Percentiles rank a stretch among this genome's conserved stretches.
phyloP scores from a whole-genome alignment of 2,888 invertebrate species.

The Leptopilina drosophilae region DNA sequence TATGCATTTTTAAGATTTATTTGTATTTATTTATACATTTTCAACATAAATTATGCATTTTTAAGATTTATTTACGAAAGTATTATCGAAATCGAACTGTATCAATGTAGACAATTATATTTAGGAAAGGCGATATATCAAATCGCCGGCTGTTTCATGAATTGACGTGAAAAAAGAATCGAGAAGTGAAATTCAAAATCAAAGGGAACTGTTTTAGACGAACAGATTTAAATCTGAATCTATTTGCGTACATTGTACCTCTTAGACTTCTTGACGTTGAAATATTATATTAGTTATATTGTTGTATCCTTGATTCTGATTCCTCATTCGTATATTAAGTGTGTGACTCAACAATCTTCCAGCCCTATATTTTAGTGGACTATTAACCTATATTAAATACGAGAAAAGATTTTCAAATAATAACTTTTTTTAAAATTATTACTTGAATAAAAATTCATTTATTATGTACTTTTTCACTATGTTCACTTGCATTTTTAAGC shows the following conservation, averaged over 20 bases:
- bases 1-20: no score
- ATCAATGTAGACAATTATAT: no score
- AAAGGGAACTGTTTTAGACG: slow-evolving; percentile 1
- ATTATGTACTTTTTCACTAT: no score
- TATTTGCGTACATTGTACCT: neutral
- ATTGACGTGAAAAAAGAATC: neutral
- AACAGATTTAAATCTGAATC: neutral
- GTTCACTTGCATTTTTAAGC: no score
- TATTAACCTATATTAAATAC: neutral
- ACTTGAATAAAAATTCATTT: no score
- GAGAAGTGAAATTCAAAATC: neutral
- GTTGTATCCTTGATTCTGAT: slow-evolving; percentile 21
- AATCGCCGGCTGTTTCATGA: no score
- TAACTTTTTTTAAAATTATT: no score
- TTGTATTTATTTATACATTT: no score
- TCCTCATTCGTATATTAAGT: slow-evolving; percentile 5
- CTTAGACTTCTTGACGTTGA: neutral
- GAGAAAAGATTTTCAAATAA: neutral
- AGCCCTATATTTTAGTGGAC: neutral
- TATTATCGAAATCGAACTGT: no score
- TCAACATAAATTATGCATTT: no score
- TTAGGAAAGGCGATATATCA: no score
- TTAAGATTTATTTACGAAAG: no score
- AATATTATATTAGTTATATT: slow-evolving; percentile 7
- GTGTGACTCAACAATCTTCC: slow-evolving; percentile 9